Conservation (phyloP, 1,140 invertebrate species). For the Lycorma delicatula region DNA sequence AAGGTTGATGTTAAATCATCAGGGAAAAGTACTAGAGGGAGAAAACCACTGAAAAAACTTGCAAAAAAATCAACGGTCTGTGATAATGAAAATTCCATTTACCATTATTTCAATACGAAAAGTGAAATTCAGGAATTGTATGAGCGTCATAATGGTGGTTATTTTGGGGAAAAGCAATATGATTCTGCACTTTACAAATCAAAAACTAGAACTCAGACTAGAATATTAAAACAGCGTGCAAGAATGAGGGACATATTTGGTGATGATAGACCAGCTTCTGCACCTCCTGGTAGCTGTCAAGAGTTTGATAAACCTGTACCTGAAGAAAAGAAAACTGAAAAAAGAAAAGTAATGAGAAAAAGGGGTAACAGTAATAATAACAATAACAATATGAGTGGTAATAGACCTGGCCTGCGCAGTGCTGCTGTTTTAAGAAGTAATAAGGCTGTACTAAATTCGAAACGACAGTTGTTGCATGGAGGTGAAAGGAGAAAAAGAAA, state of each 20-base stretch:
- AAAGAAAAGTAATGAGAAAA: constrained; percentile 19
- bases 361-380: constrained; percentile 4
- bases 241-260: constrained; percentile 73
- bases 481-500: constrained; percentile 44
- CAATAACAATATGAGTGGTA: constrained; percentile 1
- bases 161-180: constrained; percentile 48
- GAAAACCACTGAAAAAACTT: constrained; percentile 5
- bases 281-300: constrained; percentile 42
- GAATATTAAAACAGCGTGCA: constrained; percentile 61
- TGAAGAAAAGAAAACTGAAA: constrained; percentile 28
- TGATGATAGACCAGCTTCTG: constrained; percentile 56
- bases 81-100: neutral
- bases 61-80: neutral
- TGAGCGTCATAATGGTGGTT: constrained; percentile 49
- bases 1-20: neutral
- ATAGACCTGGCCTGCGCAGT: constrained; percentile 17
- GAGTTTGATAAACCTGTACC: constrained; percentile 21
- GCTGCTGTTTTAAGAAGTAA: constrained; percentile 41
- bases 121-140: constrained; percentile 57
- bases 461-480: constrained; percentile 39
- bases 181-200: constrained; percentile 62
- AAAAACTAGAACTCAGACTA: constrained; percentile 64
- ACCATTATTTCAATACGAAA: no score
- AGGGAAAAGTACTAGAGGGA: neutral
- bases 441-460: constrained; percentile 43